Base-by-base conservation (phyloP, 1,140 invertebrate genomes). In the Steinernema feltiae region DNA sequence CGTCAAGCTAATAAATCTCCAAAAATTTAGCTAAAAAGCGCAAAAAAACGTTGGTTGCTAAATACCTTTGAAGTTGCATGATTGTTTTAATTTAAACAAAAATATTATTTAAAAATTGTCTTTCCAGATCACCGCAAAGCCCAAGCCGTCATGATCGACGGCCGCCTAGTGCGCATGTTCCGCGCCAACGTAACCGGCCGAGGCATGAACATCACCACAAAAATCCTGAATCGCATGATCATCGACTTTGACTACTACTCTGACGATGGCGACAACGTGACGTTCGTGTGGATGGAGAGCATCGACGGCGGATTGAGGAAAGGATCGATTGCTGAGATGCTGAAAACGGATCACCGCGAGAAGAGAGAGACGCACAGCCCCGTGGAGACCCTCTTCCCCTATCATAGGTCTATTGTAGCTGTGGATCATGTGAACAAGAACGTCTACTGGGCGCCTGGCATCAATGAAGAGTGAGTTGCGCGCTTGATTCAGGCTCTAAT, bases 251-350 rank as follows among this genome's bases (percentile, higher is more conserved):
- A 63, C 53, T 63, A 17, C 24, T 63, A 63, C 24, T 63, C 53
- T 27, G 53, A 63, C 15, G 24, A 63, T 27, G 53, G 53, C 12
- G 24, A 63, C 12, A 63, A 63, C 24, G 53, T 63, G 53, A 63
- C 53, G 24, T 63, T 15, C 24, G 53, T 63, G 12, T 63, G 53
- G 53, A 3, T 75, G 7, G 53, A 41, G 48, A 69, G 18, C 69
- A 75, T 21, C 48, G 48, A 15, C 69, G 73, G 73, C 24, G 73
- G 7, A 41, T 41, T 31, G 32, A 32, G 27, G 70, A 75, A 29
- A 30, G 63, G 32, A 75, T 70, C 1, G 48, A 48, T 24, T 3
- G 73, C 31, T 75, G 73, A 29, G 32, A 75, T 75, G 69, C 53
- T 70, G 63, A 24, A 41, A 18, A 32, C 15, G 73, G 63, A 35